These are phyloP conservation scores for Halictus quadricinctus DNA, from an alignment of 2,888 invertebrate species.

Conservation along the genomic window DNA sequence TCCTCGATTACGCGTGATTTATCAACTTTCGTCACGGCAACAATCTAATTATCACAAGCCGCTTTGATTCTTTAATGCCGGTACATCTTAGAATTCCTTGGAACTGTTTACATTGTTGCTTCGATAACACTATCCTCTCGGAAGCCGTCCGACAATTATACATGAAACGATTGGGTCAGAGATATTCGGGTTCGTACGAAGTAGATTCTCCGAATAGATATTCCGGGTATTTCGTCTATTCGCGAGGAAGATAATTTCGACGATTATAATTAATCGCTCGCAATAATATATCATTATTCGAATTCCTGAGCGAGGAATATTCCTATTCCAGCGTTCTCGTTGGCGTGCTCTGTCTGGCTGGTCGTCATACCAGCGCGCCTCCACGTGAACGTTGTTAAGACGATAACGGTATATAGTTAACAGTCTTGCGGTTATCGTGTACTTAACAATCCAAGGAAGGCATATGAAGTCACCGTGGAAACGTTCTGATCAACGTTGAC, in stretches of 20 bases:
- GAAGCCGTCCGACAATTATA: slow-evolving; percentile 24
- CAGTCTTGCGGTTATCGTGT: slow-evolving; percentile 22
- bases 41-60: background rate
- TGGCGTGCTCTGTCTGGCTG: background rate
- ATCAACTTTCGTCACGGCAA: background rate
- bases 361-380: background rate
- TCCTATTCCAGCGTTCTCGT: background rate
- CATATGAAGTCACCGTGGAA: slow-evolving; percentile 21
- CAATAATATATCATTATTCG: slow-evolving; percentile 7
- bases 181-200: background rate
- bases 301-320: slow-evolving; percentile 6
- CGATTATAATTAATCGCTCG: slow-evolving; percentile 21
- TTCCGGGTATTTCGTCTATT: slow-evolving; percentile 12
- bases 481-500: slow-evolving; percentile 24
- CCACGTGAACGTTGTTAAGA: slow-evolving; percentile 17
- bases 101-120: slow-evolving; percentile 3
- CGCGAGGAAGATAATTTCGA: background rate
- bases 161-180: background rate
- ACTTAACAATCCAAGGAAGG: slow-evolving; percentile 41
- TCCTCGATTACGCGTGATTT: too few relatives aligned
- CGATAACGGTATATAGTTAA: slow-evolving; percentile 52
- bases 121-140: background rate
- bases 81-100: background rate
- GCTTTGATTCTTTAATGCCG: background rate
- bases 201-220: background rate